These are phyloP conservation scores for Falco biarmicus DNA, from an alignment of 2,797 vertebrate genomes.

Conservation along the genomic window DNA sequence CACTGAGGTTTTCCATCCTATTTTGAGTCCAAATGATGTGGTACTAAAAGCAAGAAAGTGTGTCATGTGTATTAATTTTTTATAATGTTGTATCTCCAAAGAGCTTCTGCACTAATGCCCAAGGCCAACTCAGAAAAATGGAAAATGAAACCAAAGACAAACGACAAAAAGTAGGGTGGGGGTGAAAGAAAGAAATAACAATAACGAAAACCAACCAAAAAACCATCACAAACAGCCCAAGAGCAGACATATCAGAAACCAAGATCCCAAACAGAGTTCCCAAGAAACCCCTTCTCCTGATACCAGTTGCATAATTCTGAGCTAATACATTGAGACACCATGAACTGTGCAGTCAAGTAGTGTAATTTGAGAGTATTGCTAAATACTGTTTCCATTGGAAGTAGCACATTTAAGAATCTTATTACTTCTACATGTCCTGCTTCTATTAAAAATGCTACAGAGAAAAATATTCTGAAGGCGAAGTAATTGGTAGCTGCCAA, in stretches of 20 bases:
- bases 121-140: background rate
- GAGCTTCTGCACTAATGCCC: background rate
- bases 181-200: background rate
- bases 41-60: background rate
- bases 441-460: background rate
- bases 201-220: background rate
- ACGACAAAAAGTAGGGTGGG: background rate
- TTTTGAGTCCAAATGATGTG: background rate
- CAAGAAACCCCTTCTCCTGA: background rate
- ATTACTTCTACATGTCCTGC: background rate
- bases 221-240: background rate
- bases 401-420: background rate
- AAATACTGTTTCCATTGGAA: background rate
- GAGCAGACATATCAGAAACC: background rate
- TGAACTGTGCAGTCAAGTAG: background rate
- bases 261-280: background rate
- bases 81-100: fast-evolving
- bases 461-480: background rate
- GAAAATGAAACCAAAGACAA: background rate
- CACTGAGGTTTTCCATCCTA: background rate
- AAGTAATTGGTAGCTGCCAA: background rate
- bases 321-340: background rate
- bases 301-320: background rate
- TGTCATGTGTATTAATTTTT: background rate
- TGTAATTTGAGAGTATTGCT: background rate